Percentiles rank a stretch among this genome's conserved stretches.
These are phyloP conservation scores for Lymantria monacha DNA, from an alignment of 2,888 invertebrate species.

Conservation along the genomic window DNA sequence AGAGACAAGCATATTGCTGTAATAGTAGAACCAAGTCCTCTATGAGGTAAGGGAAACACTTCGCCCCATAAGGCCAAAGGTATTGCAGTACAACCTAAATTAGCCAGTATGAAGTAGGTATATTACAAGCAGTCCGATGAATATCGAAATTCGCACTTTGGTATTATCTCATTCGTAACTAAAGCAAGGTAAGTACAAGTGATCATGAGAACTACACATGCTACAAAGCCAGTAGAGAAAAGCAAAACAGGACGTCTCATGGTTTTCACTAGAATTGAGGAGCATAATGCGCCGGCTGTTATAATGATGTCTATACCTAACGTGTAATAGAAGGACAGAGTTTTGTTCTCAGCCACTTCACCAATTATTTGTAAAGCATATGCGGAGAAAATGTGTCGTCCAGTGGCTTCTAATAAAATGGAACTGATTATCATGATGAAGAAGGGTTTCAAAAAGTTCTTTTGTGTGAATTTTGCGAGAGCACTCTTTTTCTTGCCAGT, in stretches of 20 bases:
- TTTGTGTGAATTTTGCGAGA: slow-evolving; percentile 16
- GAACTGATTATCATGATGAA: slow-evolving; percentile 28
- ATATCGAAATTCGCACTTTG: slow-evolving; percentile 40
- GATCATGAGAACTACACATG: slow-evolving; percentile 36
- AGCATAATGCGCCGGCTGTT: slow-evolving; percentile 26
- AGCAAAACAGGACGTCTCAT: slow-evolving; percentile 38
- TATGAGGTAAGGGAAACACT: slow-evolving; percentile 56
- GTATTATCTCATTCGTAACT: slow-evolving; percentile 31
- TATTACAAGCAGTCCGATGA: slow-evolving; percentile 42
- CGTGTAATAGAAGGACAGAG: slow-evolving; percentile 33
- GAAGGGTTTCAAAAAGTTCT: slow-evolving; percentile 30
- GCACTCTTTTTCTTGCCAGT: slow-evolving; percentile 9
- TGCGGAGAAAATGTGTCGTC: slow-evolving; percentile 41
- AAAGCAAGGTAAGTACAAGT: slow-evolving; percentile 48
- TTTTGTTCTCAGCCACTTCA: no score
- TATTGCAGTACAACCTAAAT: slow-evolving; percentile 60
- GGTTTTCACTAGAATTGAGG: slow-evolving; percentile 22
- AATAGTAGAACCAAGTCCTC: slow-evolving; percentile 45
- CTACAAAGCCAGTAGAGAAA: slow-evolving; percentile 37
- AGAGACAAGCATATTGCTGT: slow-evolving; percentile 44
- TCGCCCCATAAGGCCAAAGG: slow-evolving; percentile 59
- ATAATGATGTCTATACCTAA: slow-evolving; percentile 40
- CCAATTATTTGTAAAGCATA: no score
- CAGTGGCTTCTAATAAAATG: slow-evolving; percentile 36
- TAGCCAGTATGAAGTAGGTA: slow-evolving; percentile 52